Conservation (phyloP, 2,797 vertebrate genomes). For the Urosaurus nigricauda region DNA sequence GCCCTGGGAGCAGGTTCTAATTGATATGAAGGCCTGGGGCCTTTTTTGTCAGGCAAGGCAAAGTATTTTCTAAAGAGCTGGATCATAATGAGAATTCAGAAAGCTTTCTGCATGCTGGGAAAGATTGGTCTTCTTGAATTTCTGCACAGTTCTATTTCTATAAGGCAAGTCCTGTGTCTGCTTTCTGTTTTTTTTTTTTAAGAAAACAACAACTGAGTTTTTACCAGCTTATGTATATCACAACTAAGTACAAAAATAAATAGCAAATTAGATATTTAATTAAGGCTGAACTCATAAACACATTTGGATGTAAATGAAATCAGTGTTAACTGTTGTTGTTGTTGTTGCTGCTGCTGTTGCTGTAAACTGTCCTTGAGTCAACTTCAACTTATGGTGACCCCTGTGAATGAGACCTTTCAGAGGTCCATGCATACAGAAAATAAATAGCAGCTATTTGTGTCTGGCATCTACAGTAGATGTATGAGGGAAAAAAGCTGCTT, state of each 20-base stretch:
- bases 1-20: neutral
- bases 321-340: neutral
- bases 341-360: no score
- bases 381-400: no score
- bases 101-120: neutral
- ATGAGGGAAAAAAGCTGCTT: neutral
- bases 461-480: neutral
- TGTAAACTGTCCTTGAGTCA: no score
- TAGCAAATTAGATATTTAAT: constrained; percentile 28
- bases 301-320: constrained; percentile 24
- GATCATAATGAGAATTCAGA: neutral
- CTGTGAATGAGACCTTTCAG: no score
- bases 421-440: neutral
- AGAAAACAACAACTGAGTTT: neutral
- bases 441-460: neutral
- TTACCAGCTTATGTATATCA: constrained; percentile 3
- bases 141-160: neutral
- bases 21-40: neutral
- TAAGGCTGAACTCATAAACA: constrained; percentile 20
- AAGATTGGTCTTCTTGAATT: neutral
- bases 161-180: neutral
- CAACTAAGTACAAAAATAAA: constrained; percentile 14
- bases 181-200: neutral
- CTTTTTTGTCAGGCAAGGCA: no score
- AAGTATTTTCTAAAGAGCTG: neutral